phyloP scores from a whole-genome alignment of 2,797 vertebrate genomes.

The Phoebastria nigripes region DNA sequence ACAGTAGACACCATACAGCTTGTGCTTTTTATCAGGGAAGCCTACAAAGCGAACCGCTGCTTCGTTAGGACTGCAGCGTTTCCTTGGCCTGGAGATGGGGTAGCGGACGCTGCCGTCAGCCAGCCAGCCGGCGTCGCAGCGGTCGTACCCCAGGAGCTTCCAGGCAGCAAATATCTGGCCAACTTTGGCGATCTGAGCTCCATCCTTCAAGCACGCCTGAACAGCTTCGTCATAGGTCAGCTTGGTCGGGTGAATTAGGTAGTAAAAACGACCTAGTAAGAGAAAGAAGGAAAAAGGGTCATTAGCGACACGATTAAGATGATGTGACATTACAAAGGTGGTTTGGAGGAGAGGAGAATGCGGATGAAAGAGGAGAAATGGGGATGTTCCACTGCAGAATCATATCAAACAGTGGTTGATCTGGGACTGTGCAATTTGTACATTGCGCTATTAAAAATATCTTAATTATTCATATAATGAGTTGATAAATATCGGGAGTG shows the following conservation, averaged over 20 bases:
- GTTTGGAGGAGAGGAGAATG: neutral
- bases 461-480: neutral
- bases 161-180: constrained; percentile 93
- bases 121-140: constrained; percentile 94
- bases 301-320: fast-evolving
- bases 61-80: constrained; percentile 92
- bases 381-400: neutral
- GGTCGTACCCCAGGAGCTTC: constrained; percentile 90
- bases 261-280: constrained; percentile 86
- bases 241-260: constrained; percentile 86
- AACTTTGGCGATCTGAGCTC: constrained; percentile 89
- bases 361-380: neutral
- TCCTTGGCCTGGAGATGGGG: constrained; percentile 89
- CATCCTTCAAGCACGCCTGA: constrained; percentile 84
- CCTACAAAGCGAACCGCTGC: constrained; percentile 89
- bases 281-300: neutral
- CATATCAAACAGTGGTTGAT: neutral
- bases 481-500: neutral
- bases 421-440: no score
- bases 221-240: constrained; percentile 88
- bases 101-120: constrained; percentile 95
- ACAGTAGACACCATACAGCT: constrained; percentile 94
- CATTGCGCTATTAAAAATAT: fast-evolving
- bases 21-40: constrained; percentile 89
- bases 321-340: fast-evolving